Conservation (phyloP, 1,140 invertebrate genomes). For the Pararge aegeria region DNA sequence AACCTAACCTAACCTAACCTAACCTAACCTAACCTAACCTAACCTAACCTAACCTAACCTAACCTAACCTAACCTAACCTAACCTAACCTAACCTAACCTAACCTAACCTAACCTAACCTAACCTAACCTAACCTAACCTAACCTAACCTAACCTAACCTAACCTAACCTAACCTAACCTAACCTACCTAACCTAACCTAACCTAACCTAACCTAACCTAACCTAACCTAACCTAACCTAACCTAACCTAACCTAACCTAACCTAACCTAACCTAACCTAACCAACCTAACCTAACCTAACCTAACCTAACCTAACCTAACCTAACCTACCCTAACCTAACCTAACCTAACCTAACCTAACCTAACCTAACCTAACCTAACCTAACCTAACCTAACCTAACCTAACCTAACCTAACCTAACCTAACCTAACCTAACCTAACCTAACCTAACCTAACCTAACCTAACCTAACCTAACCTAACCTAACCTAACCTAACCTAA, state of each 20-base stretch:
- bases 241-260: constrained; percentile 18
- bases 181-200: constrained; percentile 13
- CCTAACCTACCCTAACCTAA: constrained; percentile 17
- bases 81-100: constrained; percentile 20
- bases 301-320: constrained; percentile 18
- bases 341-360: constrained; percentile 18
- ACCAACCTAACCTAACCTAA: constrained; percentile 18
- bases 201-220: constrained; percentile 18
- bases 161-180: neutral
- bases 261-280: constrained; percentile 14
- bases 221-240: constrained; percentile 18
- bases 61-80: constrained; percentile 10
- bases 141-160: constrained; percentile 8
- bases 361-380: constrained; percentile 18
- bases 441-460: constrained; percentile 20
- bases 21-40: constrained; percentile 18
- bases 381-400: constrained; percentile 18
- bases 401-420: constrained; percentile 13
- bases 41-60: constrained; percentile 11
- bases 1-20: constrained; percentile 18
- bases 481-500: constrained; percentile 20
- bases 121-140: constrained; percentile 20
- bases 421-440: constrained; percentile 6
- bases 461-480: constrained; percentile 20
- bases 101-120: constrained; percentile 20